These are phyloP conservation scores for Xyliphius kryptos DNA, from an alignment of 2,113 vertebrate species.

Conservation along the genomic window DNA sequence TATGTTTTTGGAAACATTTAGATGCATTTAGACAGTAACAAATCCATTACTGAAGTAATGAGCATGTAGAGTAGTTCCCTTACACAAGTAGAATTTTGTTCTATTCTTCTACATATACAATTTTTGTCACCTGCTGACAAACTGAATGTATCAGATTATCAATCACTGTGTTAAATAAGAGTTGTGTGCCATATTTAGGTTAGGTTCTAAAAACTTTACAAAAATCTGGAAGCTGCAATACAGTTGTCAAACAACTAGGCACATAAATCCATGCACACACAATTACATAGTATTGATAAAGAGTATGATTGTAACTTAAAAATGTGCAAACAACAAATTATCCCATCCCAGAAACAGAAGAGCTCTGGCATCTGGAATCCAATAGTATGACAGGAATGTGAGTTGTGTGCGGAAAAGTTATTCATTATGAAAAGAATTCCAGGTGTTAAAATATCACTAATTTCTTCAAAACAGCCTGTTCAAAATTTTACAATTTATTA, in stretches of 20 bases:
- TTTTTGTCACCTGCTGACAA: too few relatives aligned
- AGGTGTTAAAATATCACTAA: constrained; percentile 49
- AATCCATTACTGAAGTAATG: too few relatives aligned
- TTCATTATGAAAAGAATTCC: constrained; percentile 54
- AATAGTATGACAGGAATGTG: constrained; percentile 45
- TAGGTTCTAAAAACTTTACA: too few relatives aligned
- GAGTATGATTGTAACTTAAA: not conserved
- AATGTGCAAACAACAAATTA: constrained; percentile 20
- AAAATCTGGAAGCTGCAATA: too few relatives aligned
- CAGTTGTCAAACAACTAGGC: not conserved
- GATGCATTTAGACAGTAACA: too few relatives aligned
- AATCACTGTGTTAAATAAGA: too few relatives aligned
- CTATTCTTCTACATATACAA: too few relatives aligned
- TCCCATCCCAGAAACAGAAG: constrained; percentile 12
- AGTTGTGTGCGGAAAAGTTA: constrained; percentile 42
- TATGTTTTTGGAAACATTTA: too few relatives aligned
- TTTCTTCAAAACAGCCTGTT: constrained; percentile 16
- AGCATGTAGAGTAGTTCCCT: too few relatives aligned
- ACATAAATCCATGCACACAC: not conserved
- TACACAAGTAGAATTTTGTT: too few relatives aligned
- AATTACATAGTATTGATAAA: constrained; percentile 4
- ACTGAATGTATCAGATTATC: too few relatives aligned
- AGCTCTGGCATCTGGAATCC: constrained; percentile 12
- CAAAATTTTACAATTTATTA: constrained; percentile 18
- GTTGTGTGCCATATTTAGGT: too few relatives aligned